These are phyloP conservation scores for Acleris emargana DNA, from an alignment of 2,888 invertebrate species.

Conservation along the genomic window DNA sequence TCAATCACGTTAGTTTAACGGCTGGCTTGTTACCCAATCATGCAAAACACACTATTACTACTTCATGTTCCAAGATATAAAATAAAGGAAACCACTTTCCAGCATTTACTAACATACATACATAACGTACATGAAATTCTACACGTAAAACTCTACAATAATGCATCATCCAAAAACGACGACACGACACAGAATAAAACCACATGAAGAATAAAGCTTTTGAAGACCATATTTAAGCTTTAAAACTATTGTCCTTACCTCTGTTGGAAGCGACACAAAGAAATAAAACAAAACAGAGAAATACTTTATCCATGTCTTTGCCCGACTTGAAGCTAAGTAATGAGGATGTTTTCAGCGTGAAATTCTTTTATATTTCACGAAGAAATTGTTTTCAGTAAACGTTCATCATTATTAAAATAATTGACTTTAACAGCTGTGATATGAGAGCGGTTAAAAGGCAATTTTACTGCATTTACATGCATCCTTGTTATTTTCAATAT, in stretches of 20 bases:
- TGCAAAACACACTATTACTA: constrained; percentile 9
- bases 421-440: constrained; percentile 47
- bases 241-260: constrained; percentile 36
- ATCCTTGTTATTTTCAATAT: constrained; percentile 38
- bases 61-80: constrained; percentile 2
- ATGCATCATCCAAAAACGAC: constrained; percentile 10
- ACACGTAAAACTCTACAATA: constrained; percentile 11
- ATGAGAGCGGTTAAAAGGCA: constrained; percentile 45
- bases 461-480: constrained; percentile 34
- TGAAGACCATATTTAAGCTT: constrained; percentile 23
- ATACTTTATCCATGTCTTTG: constrained; percentile 46
- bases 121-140: constrained; percentile 3
- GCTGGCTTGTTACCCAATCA: constrained; percentile 25
- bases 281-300: constrained; percentile 37
- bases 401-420: constrained; percentile 41
- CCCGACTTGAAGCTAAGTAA: constrained; percentile 39
- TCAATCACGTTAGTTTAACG: constrained; percentile 32
- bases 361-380: constrained; percentile 48
- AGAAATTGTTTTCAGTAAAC: constrained; percentile 38
- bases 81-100: background rate
- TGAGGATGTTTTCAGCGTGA: constrained; percentile 40
- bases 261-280: constrained; percentile 31
- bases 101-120: background rate
- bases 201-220: constrained; percentile 26
- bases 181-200: constrained; percentile 12